A percentile compares a stretch with the other conserved stretches of the same genome.
Conservation (phyloP, 1,140 invertebrate species). For the Melipona quadrifasciata region DNA sequence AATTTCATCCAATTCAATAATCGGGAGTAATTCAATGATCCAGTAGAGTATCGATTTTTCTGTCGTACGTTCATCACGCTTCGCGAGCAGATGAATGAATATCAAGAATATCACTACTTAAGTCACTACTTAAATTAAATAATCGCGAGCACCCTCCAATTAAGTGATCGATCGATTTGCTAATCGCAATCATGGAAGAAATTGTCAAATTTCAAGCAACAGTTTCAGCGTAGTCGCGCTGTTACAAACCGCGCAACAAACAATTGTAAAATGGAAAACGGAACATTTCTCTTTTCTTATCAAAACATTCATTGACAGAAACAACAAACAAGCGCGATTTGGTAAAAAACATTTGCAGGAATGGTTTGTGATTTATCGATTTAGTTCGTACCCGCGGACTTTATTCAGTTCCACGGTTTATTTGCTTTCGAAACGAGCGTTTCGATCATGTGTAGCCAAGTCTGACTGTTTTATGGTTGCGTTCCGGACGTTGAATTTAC, state of each 20-base stretch:
- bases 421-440: neutral
- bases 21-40: too few relatives aligned
- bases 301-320: neutral
- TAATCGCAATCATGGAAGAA: neutral
- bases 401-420: neutral
- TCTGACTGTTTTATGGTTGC: neutral
- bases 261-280: neutral
- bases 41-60: neutral
- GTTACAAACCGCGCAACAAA: neutral
- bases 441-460: neutral
- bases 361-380: neutral
- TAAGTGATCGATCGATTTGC: neutral
- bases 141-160: neutral
- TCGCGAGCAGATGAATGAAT: too few relatives aligned
- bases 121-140: constrained; percentile 1
- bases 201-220: neutral
- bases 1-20: neutral
- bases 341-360: neutral
- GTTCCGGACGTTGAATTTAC: neutral
- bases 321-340: neutral
- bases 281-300: neutral
- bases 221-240: too few relatives aligned
- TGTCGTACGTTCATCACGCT: neutral
- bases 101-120: too few relatives aligned
- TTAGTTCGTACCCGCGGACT: neutral